Conservation (phyloP, 2,888 invertebrate genomes). For the Linyphia triangularis region DNA sequence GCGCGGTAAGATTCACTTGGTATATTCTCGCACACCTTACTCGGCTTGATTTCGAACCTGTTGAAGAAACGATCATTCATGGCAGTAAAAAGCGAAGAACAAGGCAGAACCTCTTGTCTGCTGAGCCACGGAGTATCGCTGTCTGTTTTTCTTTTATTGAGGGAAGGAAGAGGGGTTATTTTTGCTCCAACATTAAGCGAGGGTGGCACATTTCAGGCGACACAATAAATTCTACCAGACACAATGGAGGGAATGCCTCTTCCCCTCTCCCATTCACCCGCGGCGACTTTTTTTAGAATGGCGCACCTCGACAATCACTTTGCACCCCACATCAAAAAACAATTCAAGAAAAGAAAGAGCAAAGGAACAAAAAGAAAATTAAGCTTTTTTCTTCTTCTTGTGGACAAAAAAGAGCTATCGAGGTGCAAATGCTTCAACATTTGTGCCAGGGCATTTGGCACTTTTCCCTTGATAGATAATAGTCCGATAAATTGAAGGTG, state of each 20-base stretch:
- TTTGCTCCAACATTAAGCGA: constrained; percentile 65
- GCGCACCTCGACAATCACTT: constrained; percentile 56
- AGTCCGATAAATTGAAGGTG: constrained; percentile 29
- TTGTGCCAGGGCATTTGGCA: constrained; percentile 56
- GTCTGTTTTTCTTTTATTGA: constrained; percentile 5
- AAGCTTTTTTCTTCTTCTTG: neutral
- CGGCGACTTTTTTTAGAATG: constrained; percentile 54
- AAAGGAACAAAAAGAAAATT: constrained; percentile 1
- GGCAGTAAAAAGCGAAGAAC: constrained; percentile 22
- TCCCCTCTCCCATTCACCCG: constrained; percentile 13
- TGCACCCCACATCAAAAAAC: constrained; percentile 46
- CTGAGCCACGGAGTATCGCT: constrained; percentile 35
- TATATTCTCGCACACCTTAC: neutral
- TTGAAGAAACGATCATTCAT: constrained; percentile 16
- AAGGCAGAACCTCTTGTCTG: neutral
- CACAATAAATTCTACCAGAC: constrained; percentile 70
- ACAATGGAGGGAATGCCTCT: constrained; percentile 68
- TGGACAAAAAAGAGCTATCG: constrained; percentile 33
- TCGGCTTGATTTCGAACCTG: constrained; percentile 5
- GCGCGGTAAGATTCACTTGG: too few species aligned
- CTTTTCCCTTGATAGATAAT: constrained; percentile 40
- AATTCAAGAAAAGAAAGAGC: constrained; percentile 13
- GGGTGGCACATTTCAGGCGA: constrained; percentile 72
- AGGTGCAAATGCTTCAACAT: constrained; percentile 38
- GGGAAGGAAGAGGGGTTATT: constrained; percentile 47